These are phyloP conservation scores for Sinonovacula constricta DNA, from an alignment of 1,140 invertebrate species.

Conservation along the genomic window DNA sequence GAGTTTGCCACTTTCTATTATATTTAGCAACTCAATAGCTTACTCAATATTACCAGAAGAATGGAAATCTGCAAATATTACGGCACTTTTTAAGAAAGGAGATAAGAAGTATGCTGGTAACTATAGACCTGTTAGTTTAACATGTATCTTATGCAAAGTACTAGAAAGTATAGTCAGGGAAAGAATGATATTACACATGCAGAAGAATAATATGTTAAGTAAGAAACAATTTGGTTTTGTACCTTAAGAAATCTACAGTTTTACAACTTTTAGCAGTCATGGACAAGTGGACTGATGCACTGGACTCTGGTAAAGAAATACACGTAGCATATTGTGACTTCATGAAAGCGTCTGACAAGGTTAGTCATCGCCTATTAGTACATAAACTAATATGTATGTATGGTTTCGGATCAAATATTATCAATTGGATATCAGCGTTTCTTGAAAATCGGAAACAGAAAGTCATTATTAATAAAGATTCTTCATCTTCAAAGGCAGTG, in stretches of 20 bases:
- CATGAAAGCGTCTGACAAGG: constrained; percentile 34
- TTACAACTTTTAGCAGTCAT: constrained; percentile 20
- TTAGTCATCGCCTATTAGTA: constrained; percentile 9
- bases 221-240: constrained; percentile 7
- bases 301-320: constrained; percentile 9
- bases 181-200: no score
- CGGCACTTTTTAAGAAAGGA: constrained; percentile 1
- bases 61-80: constrained; percentile 11
- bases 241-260: neutral
- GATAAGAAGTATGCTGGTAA: constrained; percentile 6
- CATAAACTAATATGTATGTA: constrained; percentile 16
- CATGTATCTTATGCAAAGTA: no score
- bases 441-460: constrained; percentile 43
- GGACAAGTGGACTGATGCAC: constrained; percentile 12
- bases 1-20: neutral
- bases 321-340: constrained; percentile 22
- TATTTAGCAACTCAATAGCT: neutral
- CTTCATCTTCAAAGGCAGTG: constrained; percentile 27
- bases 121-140: no score
- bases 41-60: neutral
- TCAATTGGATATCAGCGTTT: constrained; percentile 48
- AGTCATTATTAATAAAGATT: constrained; percentile 31
- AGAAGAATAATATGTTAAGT: constrained; percentile 3
- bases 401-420: neutral
- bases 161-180: no score